phyloP scores from a whole-genome alignment of 1,140 invertebrate species.

The Oryzaephilus surinamensis region DNA sequence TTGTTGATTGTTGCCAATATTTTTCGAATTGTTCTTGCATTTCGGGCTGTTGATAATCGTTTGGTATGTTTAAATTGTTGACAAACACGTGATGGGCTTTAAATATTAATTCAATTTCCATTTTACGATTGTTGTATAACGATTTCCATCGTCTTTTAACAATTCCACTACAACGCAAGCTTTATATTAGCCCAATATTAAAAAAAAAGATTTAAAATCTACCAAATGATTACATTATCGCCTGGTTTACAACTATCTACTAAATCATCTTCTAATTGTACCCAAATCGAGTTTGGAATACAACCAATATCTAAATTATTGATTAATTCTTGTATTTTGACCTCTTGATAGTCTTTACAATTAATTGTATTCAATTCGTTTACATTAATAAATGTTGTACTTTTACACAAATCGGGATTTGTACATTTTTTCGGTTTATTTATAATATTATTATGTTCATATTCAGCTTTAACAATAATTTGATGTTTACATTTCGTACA shows the following conservation, averaged over 20 bases:
- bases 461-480: conserved; percentile 54
- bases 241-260: conserved; percentile 82
- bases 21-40: conserved; percentile 56
- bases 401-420: conserved; percentile 48
- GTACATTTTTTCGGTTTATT: conserved; percentile 48
- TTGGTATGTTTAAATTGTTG: conserved; percentile 55
- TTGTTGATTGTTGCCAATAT: conserved; percentile 66
- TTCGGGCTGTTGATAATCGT: conserved; percentile 54
- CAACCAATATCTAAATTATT: conserved; percentile 58
- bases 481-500: conserved; percentile 70
- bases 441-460: conserved; percentile 55
- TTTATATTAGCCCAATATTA: conserved; percentile 6
- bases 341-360: conserved; percentile 83
- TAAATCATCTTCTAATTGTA: conserved; percentile 76
- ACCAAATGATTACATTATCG: conserved; percentile 79
- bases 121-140: conserved; percentile 44
- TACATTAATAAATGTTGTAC: conserved; percentile 41
- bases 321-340: conserved; percentile 75
- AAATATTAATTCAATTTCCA: conserved; percentile 60
- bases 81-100: conserved; percentile 64
- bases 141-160: conserved; percentile 64
- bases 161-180: conserved; percentile 53
- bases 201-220: conserved; percentile 20
- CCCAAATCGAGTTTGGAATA: conserved; percentile 67
- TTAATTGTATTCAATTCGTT: conserved; percentile 48